Evolutionary conservation across 2,888 invertebrate species (phyloP).

Genomic region (Caenorhabditis sp.): DNA sequence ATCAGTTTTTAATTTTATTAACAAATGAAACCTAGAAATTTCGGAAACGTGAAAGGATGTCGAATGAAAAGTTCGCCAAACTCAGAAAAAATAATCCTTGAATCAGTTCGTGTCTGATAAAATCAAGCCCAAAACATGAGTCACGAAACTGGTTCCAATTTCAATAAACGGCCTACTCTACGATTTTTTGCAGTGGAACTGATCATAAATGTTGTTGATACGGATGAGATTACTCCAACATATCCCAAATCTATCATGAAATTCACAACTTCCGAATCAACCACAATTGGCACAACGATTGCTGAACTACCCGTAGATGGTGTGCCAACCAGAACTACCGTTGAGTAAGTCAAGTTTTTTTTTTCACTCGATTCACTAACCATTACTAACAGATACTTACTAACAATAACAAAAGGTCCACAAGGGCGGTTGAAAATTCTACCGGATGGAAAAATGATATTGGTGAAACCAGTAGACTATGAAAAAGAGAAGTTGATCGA

Average conservation of each 20-base stretch:
- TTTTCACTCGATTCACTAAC: background rate
- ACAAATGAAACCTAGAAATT: too few species aligned
- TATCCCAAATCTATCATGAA: slow-evolving; percentile 34
- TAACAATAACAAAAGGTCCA: slow-evolving; percentile 31
- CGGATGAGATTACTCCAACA: slow-evolving; percentile 33
- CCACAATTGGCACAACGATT: slow-evolving; percentile 28
- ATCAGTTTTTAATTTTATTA: too few species aligned
- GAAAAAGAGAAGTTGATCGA: slow-evolving; percentile 32
- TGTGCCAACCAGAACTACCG: slow-evolving; percentile 1
- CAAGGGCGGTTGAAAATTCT: slow-evolving; percentile 29
- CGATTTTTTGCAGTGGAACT: slow-evolving; percentile 37
- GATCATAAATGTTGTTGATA: slow-evolving; percentile 51
- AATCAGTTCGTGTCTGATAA: too few species aligned
- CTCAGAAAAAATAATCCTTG: too few species aligned
- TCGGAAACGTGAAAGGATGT: too few species aligned
- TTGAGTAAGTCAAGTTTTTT: slow-evolving; percentile 35
- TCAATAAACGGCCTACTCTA: too few species aligned
- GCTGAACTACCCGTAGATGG: slow-evolving; percentile 30
- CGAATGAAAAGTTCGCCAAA: too few species aligned
- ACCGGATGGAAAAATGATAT: slow-evolving; percentile 16
- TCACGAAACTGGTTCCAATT: too few species aligned
- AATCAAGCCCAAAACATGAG: too few species aligned
- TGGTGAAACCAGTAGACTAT: slow-evolving; percentile 27
- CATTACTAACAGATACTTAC: slow-evolving; percentile 35
- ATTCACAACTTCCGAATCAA: slow-evolving; percentile 25